Base-by-base conservation (phyloP, 35 echinoderm and acorn worm species). In the Nesometra sesokonis region DNA sequence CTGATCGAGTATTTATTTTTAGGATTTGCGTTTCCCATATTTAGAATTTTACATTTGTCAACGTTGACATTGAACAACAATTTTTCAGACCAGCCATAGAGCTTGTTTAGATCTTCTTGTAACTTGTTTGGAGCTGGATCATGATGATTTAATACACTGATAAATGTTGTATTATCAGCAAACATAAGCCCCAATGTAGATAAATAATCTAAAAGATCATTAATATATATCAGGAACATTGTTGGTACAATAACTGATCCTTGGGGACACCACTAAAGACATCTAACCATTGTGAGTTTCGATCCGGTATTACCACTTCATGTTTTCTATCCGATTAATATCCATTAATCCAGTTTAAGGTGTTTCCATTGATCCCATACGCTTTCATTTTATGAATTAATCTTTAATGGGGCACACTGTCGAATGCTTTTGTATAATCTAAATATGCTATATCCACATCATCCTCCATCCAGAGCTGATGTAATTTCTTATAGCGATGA, bases 111-210 rank as follows among this genome's bases (percentile, higher is more conserved):
- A n/a, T n/a, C n/a, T n/a, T n/a, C n/a, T n/a, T n/a, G 77, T 27
- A 0, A 29, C 7, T 38, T 32, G 17, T 30, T 23, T 57, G 86
- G 13, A 1, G 37, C 19, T n/a, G n/a, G n/a, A n/a, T n/a, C n/a
- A n/a, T n/a, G n/a, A n/a, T n/a, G n/a, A n/a, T n/a, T n/a, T n/a
- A 30, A 88, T 37, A 13, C 33, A 15, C 31, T 37, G 27, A 81
- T 80, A 1, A 88, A 80, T 80, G 80, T 88, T 13, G 86, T 88
- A 37, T 88, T 78, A 81, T 88, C 86, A 37, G 86, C 77, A 46
- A 82, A 88, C n/a, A n/a, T n/a, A n/a, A n/a, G n/a, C n/a, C n/a
- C n/a, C n/a, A n/a, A n/a, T n/a, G n/a, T n/a, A n/a, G 39, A 43
- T 43, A 43, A 4, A 43, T 43, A 4, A 43, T 43, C 39, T 43